Conservation (phyloP, 1,140 invertebrate genomes). For the Drosophila gunungcola region DNA sequence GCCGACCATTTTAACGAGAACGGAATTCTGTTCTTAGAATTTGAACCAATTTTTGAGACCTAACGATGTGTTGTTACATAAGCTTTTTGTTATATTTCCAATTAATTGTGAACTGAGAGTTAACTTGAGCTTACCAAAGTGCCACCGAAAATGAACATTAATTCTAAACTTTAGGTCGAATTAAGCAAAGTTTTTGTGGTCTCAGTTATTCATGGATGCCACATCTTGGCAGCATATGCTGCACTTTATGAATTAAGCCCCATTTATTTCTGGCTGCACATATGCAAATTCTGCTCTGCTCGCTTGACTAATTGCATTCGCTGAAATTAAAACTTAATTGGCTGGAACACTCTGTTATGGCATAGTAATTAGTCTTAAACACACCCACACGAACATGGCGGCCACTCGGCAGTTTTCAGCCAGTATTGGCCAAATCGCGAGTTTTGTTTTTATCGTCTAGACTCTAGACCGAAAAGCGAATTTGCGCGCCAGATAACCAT, state of each 20-base stretch:
- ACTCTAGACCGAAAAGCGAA: constrained; percentile 47
- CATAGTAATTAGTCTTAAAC: constrained; percentile 58
- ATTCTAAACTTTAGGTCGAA: constrained; percentile 27
- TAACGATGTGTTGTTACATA: constrained; percentile 6
- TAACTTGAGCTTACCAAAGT: constrained; percentile 3
- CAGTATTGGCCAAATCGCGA: constrained; percentile 39
- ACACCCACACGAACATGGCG: background rate
- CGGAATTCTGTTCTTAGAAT: no score
- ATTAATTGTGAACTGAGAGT: constrained; percentile 5
- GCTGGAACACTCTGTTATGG: constrained; percentile 24
- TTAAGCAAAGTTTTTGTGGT: constrained; percentile 39
- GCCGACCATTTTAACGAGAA: no score
- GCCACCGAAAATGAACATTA: constrained; percentile 23
- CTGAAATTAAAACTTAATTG: constrained; percentile 59
- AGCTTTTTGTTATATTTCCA: constrained; percentile 3
- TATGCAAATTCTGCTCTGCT: constrained; percentile 18
- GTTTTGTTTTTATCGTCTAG: constrained; percentile 52
- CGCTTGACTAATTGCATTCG: constrained; percentile 50
- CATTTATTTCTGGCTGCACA: constrained; percentile 51
- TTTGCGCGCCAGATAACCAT: constrained; percentile 64
- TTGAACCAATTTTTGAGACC: background rate
- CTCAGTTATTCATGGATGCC: constrained; percentile 19
- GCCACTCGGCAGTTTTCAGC: constrained; percentile 6
- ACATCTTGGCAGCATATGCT: constrained; percentile 51
- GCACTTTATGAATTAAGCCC: constrained; percentile 60